A percentile compares a stretch with the other conserved stretches of the same genome.
Conservation (phyloP, 2,888 invertebrate genomes). For the Silvanus unidentatus region DNA sequence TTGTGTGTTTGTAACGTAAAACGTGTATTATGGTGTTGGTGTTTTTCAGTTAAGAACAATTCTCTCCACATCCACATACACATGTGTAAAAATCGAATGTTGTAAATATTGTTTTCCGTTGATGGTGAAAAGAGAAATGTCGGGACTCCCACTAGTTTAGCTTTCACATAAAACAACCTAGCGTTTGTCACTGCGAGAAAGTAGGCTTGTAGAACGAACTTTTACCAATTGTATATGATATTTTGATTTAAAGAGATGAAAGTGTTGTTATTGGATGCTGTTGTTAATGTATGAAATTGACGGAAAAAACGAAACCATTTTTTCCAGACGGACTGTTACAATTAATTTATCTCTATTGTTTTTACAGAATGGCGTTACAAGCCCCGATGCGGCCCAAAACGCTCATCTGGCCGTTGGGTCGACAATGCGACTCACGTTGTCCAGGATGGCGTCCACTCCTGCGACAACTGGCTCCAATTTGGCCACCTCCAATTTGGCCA, state of each 20-base stretch:
- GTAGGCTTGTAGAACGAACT: conserved; percentile 45
- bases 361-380: conserved; percentile 31
- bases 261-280: conserved; percentile 26
- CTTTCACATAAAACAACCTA: conserved; percentile 31
- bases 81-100: conserved; percentile 14
- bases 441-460: conserved; percentile 46
- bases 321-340: not conserved
- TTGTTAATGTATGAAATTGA: not conserved
- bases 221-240: conserved; percentile 35
- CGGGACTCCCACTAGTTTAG: conserved; percentile 34
- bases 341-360: conserved; percentile 4
- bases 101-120: conserved; percentile 8
- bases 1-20: too few species aligned
- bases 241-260: conserved; percentile 30
- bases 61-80: not conserved
- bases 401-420: conserved; percentile 42
- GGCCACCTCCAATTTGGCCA: conserved; percentile 34
- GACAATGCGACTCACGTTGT: conserved; percentile 41
- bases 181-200: conserved; percentile 42
- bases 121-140: conserved; percentile 36
- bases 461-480: conserved; percentile 29
- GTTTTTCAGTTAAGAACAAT: not conserved
- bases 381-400: conserved; percentile 27
- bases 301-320: not conserved
- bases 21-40: too few species aligned